A percentile compares a stretch with the other conserved stretches of the same genome.
phyloP scores from a whole-genome alignment of 1,140 invertebrate genomes.

The Spodoptera litura region DNA sequence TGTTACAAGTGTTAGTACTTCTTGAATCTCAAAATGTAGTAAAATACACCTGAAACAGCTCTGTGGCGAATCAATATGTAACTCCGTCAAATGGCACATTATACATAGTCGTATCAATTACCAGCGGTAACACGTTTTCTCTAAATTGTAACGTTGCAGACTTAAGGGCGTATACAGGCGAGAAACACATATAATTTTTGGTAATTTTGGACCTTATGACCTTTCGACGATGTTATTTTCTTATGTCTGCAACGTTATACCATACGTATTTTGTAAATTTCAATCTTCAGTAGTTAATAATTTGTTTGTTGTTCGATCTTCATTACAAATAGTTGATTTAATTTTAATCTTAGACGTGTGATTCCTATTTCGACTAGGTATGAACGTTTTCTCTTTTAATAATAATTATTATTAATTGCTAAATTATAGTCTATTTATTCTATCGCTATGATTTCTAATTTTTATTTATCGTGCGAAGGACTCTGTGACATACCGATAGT shows the following conservation, averaged over 20 bases:
- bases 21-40: too few relatives aligned
- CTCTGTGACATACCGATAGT: constrained; percentile 34
- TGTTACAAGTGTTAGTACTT: too few relatives aligned
- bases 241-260: not conserved
- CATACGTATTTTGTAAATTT: not conserved
- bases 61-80: too few relatives aligned
- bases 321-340: constrained; percentile 29
- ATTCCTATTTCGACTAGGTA: constrained; percentile 23
- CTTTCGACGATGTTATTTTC: not conserved
- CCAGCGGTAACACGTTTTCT: not conserved
- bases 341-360: constrained; percentile 23
- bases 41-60: too few relatives aligned
- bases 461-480: constrained; percentile 12
- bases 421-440: constrained; percentile 33
- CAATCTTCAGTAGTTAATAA: not conserved
- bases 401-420: constrained; percentile 17
- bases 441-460: constrained; percentile 23
- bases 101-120: not conserved
- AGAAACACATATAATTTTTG: not conserved
- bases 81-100: not conserved
- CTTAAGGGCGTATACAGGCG: not conserved
- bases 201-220: not conserved
- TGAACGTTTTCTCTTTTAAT: constrained; percentile 21
- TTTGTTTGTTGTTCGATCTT: constrained; percentile 33
- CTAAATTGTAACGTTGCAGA: not conserved